Evolutionary conservation across 2,888 invertebrate genomes (phyloP).

Genomic region (Holacanthella duospinosa): DNA sequence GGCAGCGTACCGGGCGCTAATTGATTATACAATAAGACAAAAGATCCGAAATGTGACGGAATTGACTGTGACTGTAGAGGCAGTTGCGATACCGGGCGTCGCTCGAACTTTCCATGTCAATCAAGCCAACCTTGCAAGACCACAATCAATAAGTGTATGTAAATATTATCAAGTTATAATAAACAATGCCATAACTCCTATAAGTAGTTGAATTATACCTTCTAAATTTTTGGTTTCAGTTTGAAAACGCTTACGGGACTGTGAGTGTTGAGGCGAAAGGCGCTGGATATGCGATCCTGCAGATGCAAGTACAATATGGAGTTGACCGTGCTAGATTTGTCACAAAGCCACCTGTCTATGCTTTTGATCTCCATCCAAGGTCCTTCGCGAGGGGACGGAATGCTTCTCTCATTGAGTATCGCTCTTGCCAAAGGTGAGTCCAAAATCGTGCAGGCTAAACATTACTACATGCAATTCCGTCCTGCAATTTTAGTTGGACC

Average conservation of each 20-base stretch:
- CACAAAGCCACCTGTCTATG: slow-evolving; percentile 65
- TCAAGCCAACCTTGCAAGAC: slow-evolving; percentile 63
- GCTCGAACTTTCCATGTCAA: slow-evolving; percentile 57
- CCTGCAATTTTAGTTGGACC: slow-evolving; percentile 63
- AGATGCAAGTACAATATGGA: slow-evolving; percentile 86
- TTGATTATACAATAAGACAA: slow-evolving; percentile 76
- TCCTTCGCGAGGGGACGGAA: slow-evolving; percentile 77
- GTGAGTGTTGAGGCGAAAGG: slow-evolving; percentile 86
- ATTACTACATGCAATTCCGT: too few relatives aligned
- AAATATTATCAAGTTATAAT: background rate
- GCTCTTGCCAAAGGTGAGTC: slow-evolving; percentile 69
- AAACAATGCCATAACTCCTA: background rate
- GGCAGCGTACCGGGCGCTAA: slow-evolving; percentile 74
- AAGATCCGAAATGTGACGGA: slow-evolving; percentile 74
- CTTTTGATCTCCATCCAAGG: slow-evolving; percentile 67
- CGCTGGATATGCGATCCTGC: slow-evolving; percentile 85
- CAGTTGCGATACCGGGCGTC: slow-evolving; percentile 63
- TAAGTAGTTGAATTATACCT: background rate
- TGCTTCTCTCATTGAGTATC: slow-evolving; percentile 81
- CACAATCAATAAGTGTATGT: slow-evolving; percentile 64
- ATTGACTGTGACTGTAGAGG: slow-evolving; percentile 67
- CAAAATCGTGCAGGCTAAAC: background rate
- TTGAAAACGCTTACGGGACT: slow-evolving; percentile 87
- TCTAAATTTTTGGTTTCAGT: slow-evolving; percentile 51
- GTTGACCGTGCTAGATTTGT: slow-evolving; percentile 74